Base-by-base conservation (phyloP, 2,888 invertebrate genomes). In the Oasisia sp. region DNA sequence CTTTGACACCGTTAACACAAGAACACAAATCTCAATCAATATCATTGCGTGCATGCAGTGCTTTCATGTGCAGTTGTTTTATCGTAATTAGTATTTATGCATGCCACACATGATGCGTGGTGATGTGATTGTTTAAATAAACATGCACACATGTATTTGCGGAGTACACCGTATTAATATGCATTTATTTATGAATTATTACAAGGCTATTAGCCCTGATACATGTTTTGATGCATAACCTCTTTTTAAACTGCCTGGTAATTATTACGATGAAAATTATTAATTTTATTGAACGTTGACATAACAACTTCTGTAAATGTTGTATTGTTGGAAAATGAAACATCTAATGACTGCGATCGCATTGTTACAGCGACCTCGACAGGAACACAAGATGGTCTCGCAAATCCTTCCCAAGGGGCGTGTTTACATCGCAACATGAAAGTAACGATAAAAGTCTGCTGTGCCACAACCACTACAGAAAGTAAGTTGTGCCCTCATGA, bases 361-460 rank as follows among this genome's bases (percentile, higher is more conserved):
- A n/a, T 58, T 92, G 3, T 91, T 91, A n/a, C n/a, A 91, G 91
- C 91, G 19, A 91, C 91, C 12, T 91, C 91, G 27, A 91, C 91
- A 50, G 91, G 91, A 12, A 32, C 45, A 32, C 45, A 32, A 32
- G 45, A 44, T 19, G 91, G 56, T 44, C 32, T 91, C 27, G 50
- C 44, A 32, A 91, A 91, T 50, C 32, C 56, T 4, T 14, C 14
- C 91, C n/a, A 50, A 45, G 91, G 91, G 5, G 91, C 91, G 27
- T 91, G 91, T 50, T 50, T 45, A 45, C 45, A 14, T 50, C 44
- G 45, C 19, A 91, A 91, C 91, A 91, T 91, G 91, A 91, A 91
- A 50, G 45, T 91, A 44, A 91, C 91, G 44, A 50, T 91, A 44
- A 91, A 91, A 91, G 91, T 91, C 32, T 91, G 91, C 91, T 91